Base-by-base conservation (phyloP, 2,797 vertebrate genomes). In the Enoplosus armatus region DNA sequence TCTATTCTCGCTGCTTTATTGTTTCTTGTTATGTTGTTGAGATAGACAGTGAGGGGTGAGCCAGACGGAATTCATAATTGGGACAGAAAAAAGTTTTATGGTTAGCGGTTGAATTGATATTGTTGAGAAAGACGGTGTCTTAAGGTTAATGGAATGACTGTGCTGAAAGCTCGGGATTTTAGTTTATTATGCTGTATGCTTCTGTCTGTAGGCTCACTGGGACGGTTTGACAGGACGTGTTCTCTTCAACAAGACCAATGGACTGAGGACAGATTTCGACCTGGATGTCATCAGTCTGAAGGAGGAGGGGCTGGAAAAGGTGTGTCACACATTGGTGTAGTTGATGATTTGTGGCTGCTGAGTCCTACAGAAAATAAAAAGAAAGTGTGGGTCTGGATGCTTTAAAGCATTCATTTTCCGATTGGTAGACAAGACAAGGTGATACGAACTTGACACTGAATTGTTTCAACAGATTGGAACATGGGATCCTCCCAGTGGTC, bases 211-310 rank as follows among this genome's bases (percentile, higher is more conserved):
- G 98, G 97, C 98, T 79, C 98, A 98, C 64, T 99, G 98, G 98
- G 98, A 99, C 86, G 98, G 98, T 47, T 95, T 99, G 85, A 99
- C 98, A 22, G 98, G 98, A 63, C 96, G 97, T 37, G 97, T 99
- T 91, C 97, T 97, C 83, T 99, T 99, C 93, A 99, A 99, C 89
- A 98, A 97, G 95, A 97, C 95, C 71, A 99, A 99, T 69, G 98
- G 98, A 55, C 95, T 99, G 85, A 95, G 98, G 85, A 99, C 98
- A 65, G 98, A 99, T 93, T 99, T 99, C 82, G 98, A 99, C 94
- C 96, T 99, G 85, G 98, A 99, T 87, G 98, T 99, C 82, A 98
- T 99, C 92, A 99, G 98, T 89, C 96, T 99, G 83, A 99, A 98
- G 75, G 98, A 99, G 92, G 97, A 99, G 75, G 98, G 98, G 59